These are phyloP conservation scores for Clangula hyemalis DNA, from an alignment of 2,797 vertebrate species.

Conservation along the genomic window DNA sequence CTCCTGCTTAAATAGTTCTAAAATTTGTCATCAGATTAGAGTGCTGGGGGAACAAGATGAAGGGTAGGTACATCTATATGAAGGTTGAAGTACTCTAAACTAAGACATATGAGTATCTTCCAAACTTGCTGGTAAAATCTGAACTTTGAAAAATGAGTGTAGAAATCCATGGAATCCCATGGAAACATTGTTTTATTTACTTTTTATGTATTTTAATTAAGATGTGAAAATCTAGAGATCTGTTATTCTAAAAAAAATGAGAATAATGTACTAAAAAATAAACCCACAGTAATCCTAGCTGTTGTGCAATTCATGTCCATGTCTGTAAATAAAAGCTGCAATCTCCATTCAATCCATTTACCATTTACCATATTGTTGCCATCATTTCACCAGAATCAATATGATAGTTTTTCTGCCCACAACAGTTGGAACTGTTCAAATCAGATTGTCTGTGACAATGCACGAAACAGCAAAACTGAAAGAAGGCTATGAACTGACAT, in stretches of 20 bases:
- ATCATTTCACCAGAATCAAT: background rate
- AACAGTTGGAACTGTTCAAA: background rate
- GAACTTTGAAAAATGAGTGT: background rate
- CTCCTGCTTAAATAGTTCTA: background rate
- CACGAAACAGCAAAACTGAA: background rate
- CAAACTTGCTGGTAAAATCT: background rate
- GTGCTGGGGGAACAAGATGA: background rate
- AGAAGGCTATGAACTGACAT: background rate
- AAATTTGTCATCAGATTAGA: background rate
- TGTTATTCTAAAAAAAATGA: background rate
- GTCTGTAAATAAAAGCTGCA: background rate
- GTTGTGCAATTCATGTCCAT: background rate
- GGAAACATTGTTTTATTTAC: background rate
- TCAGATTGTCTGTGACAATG: background rate
- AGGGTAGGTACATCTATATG: background rate
- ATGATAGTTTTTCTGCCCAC: background rate
- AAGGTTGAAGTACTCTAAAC: background rate
- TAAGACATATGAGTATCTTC: background rate
- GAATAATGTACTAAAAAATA: background rate
- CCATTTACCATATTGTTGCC: background rate
- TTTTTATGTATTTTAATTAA: background rate
- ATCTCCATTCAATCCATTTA: background rate
- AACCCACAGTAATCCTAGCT: background rate
- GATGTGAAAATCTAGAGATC: background rate
- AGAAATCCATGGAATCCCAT: background rate